A percentile compares a stretch with the other conserved stretches of the same genome.
These are phyloP conservation scores for Enteromius radiatus DNA, from an alignment of 2,797 vertebrate species.

Conservation along the genomic window DNA sequence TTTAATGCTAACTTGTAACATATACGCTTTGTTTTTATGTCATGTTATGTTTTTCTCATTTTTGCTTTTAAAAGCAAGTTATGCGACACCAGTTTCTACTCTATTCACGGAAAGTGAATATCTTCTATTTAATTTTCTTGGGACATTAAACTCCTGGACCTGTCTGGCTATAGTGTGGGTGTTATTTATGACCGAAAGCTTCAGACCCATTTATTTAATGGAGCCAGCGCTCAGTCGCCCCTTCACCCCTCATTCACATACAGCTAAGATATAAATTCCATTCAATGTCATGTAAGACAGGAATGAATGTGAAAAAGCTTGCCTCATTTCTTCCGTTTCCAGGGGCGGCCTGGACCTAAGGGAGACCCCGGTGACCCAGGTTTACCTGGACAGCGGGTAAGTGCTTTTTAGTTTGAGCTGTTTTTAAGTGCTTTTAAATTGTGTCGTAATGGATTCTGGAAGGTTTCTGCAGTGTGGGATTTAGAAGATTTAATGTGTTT, in stretches of 20 bases:
- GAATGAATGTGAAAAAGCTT: constrained; percentile 9
- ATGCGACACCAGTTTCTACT: background rate
- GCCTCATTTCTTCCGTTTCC: constrained; percentile 50
- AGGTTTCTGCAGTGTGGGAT: constrained; percentile 7
- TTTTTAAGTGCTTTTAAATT: constrained; percentile 19
- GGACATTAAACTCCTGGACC: constrained; percentile 25
- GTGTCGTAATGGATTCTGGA: constrained; percentile 67
- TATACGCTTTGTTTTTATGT: background rate
- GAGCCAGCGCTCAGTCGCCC: constrained; percentile 14
- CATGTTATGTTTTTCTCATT: background rate
- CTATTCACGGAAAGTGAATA: background rate
- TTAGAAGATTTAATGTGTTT: background rate
- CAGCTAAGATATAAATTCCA: constrained; percentile 1
- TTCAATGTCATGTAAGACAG: constrained; percentile 23
- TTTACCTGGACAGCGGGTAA: constrained; percentile 86
- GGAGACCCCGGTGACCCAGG: constrained; percentile 93
- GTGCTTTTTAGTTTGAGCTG: constrained; percentile 67
- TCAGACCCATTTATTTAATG: constrained; percentile 35
- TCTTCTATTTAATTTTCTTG: constrained; percentile 24
- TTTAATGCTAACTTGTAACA: background rate
- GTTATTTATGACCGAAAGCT: constrained; percentile 42
- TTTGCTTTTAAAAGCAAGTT: background rate
- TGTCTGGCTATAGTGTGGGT: background rate
- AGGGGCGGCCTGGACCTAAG: constrained; percentile 97
- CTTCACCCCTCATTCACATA: constrained; percentile 24